These are phyloP conservation scores for Colostygia pectinataria DNA, from an alignment of 2,888 invertebrate species.

Conservation along the genomic window DNA sequence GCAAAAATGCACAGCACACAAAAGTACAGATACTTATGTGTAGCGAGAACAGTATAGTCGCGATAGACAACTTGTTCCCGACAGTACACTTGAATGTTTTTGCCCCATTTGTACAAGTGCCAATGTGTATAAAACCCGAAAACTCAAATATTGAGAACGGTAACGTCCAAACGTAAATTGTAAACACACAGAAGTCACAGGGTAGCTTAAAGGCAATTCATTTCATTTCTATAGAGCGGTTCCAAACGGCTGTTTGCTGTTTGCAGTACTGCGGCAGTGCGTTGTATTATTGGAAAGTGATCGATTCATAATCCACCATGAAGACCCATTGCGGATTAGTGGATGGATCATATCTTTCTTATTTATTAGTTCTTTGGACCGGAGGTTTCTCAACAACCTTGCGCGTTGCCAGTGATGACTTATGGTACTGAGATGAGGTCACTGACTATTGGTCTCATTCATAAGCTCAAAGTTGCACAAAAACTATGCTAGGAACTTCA, in stretches of 20 bases:
- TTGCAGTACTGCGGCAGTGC: neutral
- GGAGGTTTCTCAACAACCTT: too few species aligned
- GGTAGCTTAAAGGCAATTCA: conserved; percentile 32
- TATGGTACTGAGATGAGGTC: too few species aligned
- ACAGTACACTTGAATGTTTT: neutral
- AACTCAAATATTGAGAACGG: conserved; percentile 15
- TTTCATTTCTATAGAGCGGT: conserved; percentile 39
- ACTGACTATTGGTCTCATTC: too few species aligned
- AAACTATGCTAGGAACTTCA: too few species aligned
- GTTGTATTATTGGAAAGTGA: neutral
- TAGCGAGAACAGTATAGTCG: too few species aligned
- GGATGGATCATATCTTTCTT: too few species aligned
- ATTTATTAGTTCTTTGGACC: too few species aligned
- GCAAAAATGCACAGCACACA: conserved; percentile 19
- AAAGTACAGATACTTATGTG: neutral
- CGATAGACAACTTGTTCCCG: neutral
- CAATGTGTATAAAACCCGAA: conserved; percentile 13
- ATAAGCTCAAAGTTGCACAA: too few species aligned
- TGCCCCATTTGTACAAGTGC: conserved; percentile 5
- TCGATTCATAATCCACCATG: too few species aligned
- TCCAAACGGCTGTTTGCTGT: neutral
- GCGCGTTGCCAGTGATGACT: too few species aligned
- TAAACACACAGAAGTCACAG: conserved; percentile 25
- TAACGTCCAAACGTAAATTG: conserved; percentile 20
- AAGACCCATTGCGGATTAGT: too few species aligned